Evolutionary conservation across 2,113 vertebrate species (phyloP).

Genomic region (Pyrgilauda ruficollis): DNA sequence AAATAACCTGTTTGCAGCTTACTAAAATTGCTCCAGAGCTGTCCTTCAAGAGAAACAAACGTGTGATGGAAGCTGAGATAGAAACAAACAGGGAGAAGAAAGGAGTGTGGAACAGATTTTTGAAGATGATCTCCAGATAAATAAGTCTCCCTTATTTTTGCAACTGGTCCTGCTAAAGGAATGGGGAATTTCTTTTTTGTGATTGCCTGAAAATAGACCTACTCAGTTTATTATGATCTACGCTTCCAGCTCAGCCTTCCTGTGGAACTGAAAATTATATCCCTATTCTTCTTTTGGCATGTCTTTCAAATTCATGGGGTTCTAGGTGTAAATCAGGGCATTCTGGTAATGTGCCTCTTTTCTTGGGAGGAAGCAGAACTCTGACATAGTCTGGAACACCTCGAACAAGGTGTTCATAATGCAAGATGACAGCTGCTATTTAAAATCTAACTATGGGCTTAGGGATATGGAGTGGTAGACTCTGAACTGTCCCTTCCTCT

Average conservation of each 20-base stretch:
- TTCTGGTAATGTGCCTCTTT: not conserved
- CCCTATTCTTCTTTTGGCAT: not conserved
- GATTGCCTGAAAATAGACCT: not conserved
- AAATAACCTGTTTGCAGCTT: not conserved
- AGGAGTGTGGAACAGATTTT: not conserved
- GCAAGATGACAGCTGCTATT: not conserved
- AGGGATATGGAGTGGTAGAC: no score
- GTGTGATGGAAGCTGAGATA: not conserved
- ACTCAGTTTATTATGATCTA: not conserved
- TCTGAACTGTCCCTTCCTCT: not conserved
- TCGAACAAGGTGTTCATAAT: not conserved
- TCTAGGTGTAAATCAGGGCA: not conserved
- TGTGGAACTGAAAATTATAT: not conserved
- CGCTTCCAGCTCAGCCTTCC: not conserved
- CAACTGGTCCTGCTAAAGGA: not conserved
- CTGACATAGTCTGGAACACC: fast-evolving
- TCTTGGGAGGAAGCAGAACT: not conserved
- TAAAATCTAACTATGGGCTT: not conserved
- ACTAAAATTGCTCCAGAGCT: not conserved
- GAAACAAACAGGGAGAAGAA: not conserved
- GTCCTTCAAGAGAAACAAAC: not conserved
- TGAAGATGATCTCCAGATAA: not conserved
- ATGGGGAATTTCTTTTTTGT: not conserved
- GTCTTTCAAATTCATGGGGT: not conserved
- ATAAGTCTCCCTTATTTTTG: not conserved